phyloP scores from a whole-genome alignment of 2,113 vertebrate genomes.

The Abramis brama region DNA sequence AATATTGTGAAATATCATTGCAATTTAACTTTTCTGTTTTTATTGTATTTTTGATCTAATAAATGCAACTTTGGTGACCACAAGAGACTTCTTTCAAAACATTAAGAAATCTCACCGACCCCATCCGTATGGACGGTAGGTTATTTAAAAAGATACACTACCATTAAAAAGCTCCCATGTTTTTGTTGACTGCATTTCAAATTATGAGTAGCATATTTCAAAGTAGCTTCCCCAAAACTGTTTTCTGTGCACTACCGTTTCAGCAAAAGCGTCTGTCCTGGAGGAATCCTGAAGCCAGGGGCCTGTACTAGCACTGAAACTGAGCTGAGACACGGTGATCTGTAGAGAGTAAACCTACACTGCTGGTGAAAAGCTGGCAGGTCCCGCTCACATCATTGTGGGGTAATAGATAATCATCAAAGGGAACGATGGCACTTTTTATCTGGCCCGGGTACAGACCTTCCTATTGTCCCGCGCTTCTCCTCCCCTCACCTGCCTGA shows the following conservation, averaged over 20 bases:
- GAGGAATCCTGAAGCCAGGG: conserved; percentile 41
- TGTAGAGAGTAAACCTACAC: conserved; percentile 77
- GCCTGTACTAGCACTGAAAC: conserved; percentile 64
- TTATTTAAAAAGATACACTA: too few species aligned
- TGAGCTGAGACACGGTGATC: conserved; percentile 66
- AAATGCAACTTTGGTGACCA: neutral
- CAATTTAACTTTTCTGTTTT: neutral
- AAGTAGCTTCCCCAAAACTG: neutral
- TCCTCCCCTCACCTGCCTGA: conserved; percentile 68
- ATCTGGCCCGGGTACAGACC: conserved; percentile 77
- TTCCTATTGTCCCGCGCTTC: conserved; percentile 74
- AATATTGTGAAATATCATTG: too few species aligned
- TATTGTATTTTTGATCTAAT: neutral
- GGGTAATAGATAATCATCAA: conserved; percentile 84
- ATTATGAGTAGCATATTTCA: neutral
- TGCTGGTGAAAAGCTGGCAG: conserved; percentile 73
- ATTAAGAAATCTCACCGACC: neutral
- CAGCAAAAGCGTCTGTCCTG: neutral
- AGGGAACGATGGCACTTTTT: conserved; percentile 74
- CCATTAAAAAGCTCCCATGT: neutral
- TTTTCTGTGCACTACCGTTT: neutral
- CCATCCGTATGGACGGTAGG: neutral
- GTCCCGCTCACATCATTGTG: conserved; percentile 63
- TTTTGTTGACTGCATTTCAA: neutral
- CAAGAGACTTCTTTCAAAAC: neutral